These are phyloP conservation scores for Podarcis cretensis DNA, from an alignment of 2,113 vertebrate genomes.

Conservation along the genomic window DNA sequence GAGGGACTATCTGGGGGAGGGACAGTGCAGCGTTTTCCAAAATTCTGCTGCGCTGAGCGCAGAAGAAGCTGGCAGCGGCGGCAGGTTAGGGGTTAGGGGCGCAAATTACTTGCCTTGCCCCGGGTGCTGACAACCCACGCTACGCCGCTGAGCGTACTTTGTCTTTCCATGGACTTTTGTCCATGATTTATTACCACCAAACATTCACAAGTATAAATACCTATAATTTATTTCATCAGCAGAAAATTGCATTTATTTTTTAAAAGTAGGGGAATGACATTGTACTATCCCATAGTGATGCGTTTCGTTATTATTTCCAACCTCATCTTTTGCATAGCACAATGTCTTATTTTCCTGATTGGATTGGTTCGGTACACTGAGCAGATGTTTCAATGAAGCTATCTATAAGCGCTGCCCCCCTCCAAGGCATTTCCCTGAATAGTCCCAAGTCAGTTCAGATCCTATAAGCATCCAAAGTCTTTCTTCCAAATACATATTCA, in stretches of 20 bases:
- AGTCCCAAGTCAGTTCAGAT: slow-evolving; percentile 60
- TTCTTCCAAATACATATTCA: slow-evolving; percentile 14
- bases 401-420: slow-evolving; percentile 43
- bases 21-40: too few relatives aligned
- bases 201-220: neutral
- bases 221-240: neutral
- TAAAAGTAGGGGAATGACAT: slow-evolving; percentile 34
- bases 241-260: neutral
- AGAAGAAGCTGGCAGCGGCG: too few relatives aligned
- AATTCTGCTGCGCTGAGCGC: too few relatives aligned
- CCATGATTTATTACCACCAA: neutral
- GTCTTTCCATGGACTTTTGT: neutral
- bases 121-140: too few relatives aligned
- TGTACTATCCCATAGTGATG: slow-evolving; percentile 46
- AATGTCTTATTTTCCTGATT: slow-evolving; percentile 40
- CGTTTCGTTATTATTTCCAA: slow-evolving; percentile 59
- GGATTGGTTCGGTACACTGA: slow-evolving; percentile 55
- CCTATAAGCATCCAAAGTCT: slow-evolving; percentile 48
- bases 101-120: too few relatives aligned
- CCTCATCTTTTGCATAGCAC: slow-evolving; percentile 52
- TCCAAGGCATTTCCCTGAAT: slow-evolving; percentile 47
- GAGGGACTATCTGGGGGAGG: too few relatives aligned
- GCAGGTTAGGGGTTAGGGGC: too few relatives aligned
- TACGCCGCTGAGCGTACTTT: neutral
- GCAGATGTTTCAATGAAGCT: slow-evolving; percentile 68